Conservation (phyloP, 2,888 invertebrate genomes). For the Brachyptera risi region DNA sequence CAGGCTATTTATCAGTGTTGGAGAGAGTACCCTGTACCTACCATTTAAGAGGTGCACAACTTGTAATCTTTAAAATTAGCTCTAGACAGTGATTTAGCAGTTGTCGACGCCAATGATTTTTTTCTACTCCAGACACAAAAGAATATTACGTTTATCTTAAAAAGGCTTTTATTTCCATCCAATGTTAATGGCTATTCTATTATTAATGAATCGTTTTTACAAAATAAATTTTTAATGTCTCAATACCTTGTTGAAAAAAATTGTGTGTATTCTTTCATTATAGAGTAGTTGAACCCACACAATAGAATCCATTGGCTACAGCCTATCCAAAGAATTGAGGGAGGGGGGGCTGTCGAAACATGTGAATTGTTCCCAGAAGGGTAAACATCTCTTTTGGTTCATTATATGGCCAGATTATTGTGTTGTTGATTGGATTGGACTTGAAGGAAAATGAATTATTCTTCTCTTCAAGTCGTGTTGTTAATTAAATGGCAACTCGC, state of each 20-base stretch:
- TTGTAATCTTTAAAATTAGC: constrained; percentile 28
- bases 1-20: constrained; percentile 16
- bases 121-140: constrained; percentile 25
- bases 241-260: constrained; percentile 34
- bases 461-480: too few species aligned
- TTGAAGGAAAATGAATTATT: too few species aligned
- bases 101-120: constrained; percentile 25
- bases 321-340: constrained; percentile 3
- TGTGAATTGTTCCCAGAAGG: too few species aligned
- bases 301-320: constrained; percentile 23
- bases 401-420: too few species aligned
- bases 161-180: constrained; percentile 35
- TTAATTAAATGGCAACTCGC: too few species aligned
- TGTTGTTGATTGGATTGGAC: too few species aligned
- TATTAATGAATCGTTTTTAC: constrained; percentile 35
- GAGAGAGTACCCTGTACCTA: constrained; percentile 6
- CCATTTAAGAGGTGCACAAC: constrained; percentile 18
- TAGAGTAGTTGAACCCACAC: neutral
- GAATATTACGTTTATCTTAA: constrained; percentile 31
- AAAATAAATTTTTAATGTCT: constrained; percentile 37
- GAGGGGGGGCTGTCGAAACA: too few species aligned
- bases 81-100: constrained; percentile 30
- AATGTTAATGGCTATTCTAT: constrained; percentile 34
- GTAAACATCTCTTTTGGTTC: too few species aligned
- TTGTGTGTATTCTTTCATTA: constrained; percentile 30